A percentile compares a stretch with the other conserved stretches of the same genome.
phyloP scores from a whole-genome alignment of 2,113 vertebrate species.

The Chiloscyllium plagiosum region DNA sequence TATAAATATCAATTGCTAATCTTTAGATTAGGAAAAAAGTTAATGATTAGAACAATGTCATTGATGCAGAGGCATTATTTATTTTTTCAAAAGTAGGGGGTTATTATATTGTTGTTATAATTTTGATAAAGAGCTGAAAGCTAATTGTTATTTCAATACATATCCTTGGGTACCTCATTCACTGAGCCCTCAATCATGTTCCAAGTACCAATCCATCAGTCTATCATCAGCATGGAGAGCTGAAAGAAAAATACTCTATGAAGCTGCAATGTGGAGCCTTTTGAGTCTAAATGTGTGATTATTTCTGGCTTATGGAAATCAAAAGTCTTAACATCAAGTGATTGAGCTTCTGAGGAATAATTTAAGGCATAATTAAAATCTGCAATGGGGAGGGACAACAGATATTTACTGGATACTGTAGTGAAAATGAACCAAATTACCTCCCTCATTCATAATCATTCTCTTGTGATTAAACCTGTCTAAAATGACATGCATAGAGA shows the following conservation, averaged over 20 bases:
- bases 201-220: neutral
- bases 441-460: neutral
- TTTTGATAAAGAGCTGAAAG: neutral
- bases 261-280: neutral
- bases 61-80: neutral
- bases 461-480: neutral
- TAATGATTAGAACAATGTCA: neutral
- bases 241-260: neutral
- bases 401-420: neutral
- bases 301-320: neutral
- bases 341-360: neutral
- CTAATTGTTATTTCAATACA: neutral
- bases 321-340: neutral
- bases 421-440: neutral
- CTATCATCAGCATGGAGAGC: neutral
- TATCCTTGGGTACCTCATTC: neutral
- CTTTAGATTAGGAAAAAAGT: neutral
- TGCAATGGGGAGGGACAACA: neutral
- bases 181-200: neutral
- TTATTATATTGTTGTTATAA: neutral
- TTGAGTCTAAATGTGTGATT: neutral
- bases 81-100: neutral
- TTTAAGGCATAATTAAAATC: neutral
- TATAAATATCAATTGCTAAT: neutral
- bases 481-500: neutral